phyloP scores from a whole-genome alignment of 2,797 vertebrate species.

The Phyllotis vaccarum region DNA sequence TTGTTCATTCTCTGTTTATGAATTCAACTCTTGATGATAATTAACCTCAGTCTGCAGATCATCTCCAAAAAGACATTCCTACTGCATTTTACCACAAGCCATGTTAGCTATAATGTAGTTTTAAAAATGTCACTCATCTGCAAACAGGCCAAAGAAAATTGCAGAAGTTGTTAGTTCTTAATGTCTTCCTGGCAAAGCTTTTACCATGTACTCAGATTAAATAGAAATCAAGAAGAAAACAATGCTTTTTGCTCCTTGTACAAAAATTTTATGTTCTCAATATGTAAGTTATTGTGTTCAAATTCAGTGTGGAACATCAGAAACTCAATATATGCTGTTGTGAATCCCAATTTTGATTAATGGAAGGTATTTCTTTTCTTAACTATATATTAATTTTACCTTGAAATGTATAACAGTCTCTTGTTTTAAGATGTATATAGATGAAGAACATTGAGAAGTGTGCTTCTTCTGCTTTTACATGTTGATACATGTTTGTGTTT shows the following conservation, averaged over 20 bases:
- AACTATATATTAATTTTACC: constrained; percentile 36
- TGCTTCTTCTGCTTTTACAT: background rate
- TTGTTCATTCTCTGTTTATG: background rate
- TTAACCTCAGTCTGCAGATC: background rate
- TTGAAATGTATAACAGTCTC: constrained; percentile 17
- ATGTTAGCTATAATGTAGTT: background rate
- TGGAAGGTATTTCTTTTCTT: constrained; percentile 1
- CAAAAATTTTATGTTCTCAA: background rate
- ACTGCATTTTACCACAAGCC: constrained; percentile 5
- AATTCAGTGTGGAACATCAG: background rate
- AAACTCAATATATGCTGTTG: constrained; percentile 32
- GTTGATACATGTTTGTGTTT: background rate
- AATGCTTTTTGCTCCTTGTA: background rate
- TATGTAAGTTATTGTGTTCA: background rate
- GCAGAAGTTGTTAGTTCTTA: background rate
- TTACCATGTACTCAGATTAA: constrained; percentile 28
- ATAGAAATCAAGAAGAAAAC: constrained; percentile 55
- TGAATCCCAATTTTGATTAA: constrained; percentile 21
- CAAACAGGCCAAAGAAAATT: background rate
- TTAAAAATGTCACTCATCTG: constrained; percentile 35
- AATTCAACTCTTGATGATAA: background rate
- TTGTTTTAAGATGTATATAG: background rate
- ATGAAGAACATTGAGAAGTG: background rate
- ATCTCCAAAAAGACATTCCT: background rate
- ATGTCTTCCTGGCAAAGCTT: constrained; percentile 22